Conservation (phyloP, 2,888 invertebrate genomes). For the Drosophila formosana region DNA sequence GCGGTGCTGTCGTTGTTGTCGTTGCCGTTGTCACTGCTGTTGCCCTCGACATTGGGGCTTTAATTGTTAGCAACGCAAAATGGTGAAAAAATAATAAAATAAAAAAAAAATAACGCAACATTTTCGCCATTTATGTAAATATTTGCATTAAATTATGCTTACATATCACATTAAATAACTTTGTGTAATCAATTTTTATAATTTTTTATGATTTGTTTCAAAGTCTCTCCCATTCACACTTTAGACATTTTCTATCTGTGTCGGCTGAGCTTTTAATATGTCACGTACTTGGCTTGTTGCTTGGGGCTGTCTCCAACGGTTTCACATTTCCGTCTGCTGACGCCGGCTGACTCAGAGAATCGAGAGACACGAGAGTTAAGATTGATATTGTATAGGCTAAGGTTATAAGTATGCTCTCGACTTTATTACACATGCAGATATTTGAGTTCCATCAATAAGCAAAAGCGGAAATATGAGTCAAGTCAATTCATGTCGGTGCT, state of each 20-base stretch:
- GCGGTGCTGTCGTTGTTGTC: slow-evolving; percentile 17
- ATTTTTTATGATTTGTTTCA: neutral
- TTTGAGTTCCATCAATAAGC: slow-evolving; percentile 27
- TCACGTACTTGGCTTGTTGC: slow-evolving; percentile 50
- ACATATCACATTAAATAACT: slow-evolving; percentile 51
- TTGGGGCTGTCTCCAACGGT: slow-evolving; percentile 39
- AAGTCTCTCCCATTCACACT: neutral
- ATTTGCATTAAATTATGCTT: slow-evolving; percentile 64
- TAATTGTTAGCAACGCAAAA: slow-evolving; percentile 53
- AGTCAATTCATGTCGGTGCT: slow-evolving; percentile 6
- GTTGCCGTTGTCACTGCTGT: slow-evolving; percentile 13
- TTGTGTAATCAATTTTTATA: slow-evolving; percentile 20
- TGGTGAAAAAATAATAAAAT: slow-evolving; percentile 1
- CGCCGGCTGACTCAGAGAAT: slow-evolving; percentile 55
- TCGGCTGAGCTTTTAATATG: slow-evolving; percentile 38
- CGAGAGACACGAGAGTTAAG: slow-evolving; percentile 7
- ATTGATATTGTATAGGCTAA: slow-evolving; percentile 26
- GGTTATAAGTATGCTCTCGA: slow-evolving; percentile 11
- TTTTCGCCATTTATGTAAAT: slow-evolving; percentile 49
- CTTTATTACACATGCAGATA: slow-evolving; percentile 36
- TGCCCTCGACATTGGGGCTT: slow-evolving; percentile 66
- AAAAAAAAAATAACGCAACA: slow-evolving; percentile 14
- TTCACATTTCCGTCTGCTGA: slow-evolving; percentile 58
- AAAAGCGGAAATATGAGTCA: slow-evolving; percentile 43
- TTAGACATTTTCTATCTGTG: slow-evolving; percentile 2